Evolutionary conservation across 1,140 invertebrate genomes (phyloP), one percentile per base, ranked within the genome.

Genomic region (Venturia canescens): DNA sequence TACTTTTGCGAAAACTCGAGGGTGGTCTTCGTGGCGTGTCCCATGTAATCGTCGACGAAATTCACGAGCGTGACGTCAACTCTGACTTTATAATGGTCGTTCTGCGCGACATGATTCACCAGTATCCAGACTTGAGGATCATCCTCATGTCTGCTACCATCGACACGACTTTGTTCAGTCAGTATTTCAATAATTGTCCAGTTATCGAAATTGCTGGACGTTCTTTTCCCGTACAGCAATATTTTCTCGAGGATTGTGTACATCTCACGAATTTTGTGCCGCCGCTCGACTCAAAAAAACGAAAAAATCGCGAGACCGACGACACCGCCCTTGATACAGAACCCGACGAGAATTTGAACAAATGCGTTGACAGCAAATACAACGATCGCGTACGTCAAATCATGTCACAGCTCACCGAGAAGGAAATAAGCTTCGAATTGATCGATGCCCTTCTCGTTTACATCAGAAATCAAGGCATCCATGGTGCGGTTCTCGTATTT

Each of bases 101-200:
- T 0, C 92, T 99, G 0, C 93, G 97, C 29, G 98, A 99, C 88
- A 98, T 99, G 95, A 94, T 99, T 1, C 95, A 96, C 80, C 95
- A 95, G 0, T 98, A 98, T 89, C 97, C 97, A 0, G 97, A 98
- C 86, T 88, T 99, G 16, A 94, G 97, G 79, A 94, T 99, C 6
- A 97, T 99, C 85, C 93, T 99, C 26, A 99, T 99, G 98, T 99
- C 98, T 7, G 98, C 99, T 5, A 99, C 98, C 0, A 97, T 99
- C 78, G 98, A 99, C 86, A 98, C 97, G 0, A 94, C 96, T 0
- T 92, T 98, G 0, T 99, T 99, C 90, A 94, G 95, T 3, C 92
- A 95, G 15, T 99, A 99, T 90, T 99, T 99, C 90, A 96, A 96
- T 78, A 93, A 96, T 80, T 98, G 97, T 90, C 97, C 97, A 0